A percentile compares a stretch with the other conserved stretches of the same genome.
Conservation (phyloP, 2,113 vertebrate genomes). For the Crotalus horridus region DNA sequence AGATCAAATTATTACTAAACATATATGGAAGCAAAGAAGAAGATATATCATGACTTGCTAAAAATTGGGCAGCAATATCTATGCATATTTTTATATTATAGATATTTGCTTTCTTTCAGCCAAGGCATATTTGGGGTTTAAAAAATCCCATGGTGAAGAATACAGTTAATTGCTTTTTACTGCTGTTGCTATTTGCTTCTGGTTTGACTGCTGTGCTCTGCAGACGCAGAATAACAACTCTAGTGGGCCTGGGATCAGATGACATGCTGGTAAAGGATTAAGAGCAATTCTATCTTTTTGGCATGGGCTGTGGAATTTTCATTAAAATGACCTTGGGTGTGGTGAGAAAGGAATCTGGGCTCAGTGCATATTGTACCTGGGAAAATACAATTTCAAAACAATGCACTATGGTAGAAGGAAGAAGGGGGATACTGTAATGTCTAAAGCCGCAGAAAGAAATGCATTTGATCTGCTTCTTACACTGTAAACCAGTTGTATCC, state of each 20-base stretch:
- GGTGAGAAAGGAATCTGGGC: slow-evolving; percentile 79
- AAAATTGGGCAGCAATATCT: slow-evolving; percentile 13
- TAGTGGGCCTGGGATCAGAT: slow-evolving; percentile 73
- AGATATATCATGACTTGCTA: slow-evolving; percentile 18
- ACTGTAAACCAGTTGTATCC: neutral
- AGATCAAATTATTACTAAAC: neutral
- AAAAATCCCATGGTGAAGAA: slow-evolving; percentile 26
- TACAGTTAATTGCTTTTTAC: slow-evolving; percentile 39
- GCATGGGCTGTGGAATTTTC: slow-evolving; percentile 86
- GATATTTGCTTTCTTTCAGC: neutral
- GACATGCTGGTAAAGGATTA: slow-evolving; percentile 82
- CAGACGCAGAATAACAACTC: slow-evolving; percentile 70
- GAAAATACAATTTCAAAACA: slow-evolving; percentile 35
- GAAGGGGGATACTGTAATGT: neutral
- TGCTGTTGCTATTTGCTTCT: slow-evolving; percentile 48
- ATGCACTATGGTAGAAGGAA: neutral
- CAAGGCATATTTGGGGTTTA: neutral
- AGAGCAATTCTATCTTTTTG: slow-evolving; percentile 86
- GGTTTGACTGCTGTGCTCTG: slow-evolving; percentile 51
- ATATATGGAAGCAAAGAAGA: neutral
- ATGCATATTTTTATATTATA: neutral
- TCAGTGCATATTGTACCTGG: slow-evolving; percentile 68
- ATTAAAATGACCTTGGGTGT: slow-evolving; percentile 93
- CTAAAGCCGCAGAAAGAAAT: neutral
- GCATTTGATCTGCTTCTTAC: neutral